These are phyloP conservation scores for Takifugu rubripes DNA, from an alignment of 2,797 vertebrate genomes.

Conservation along the genomic window DNA sequence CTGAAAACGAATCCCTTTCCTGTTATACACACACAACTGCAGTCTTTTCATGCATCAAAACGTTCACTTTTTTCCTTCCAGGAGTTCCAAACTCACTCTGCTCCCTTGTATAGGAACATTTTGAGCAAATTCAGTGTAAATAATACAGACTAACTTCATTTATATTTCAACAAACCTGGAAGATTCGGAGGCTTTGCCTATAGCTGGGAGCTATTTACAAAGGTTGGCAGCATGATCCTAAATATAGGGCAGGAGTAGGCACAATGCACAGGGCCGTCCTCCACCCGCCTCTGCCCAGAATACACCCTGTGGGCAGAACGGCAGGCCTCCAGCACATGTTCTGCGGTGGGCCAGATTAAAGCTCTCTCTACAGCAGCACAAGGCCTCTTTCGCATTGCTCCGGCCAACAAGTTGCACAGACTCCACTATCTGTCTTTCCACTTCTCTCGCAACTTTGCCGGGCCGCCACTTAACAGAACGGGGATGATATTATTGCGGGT, in stretches of 20 bases:
- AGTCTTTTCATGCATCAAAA: not conserved
- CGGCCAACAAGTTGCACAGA: conserved; percentile 73
- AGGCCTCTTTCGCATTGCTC: conserved; percentile 68
- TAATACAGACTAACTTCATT: conserved; percentile 20
- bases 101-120: not conserved
- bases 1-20: not conserved
- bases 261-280: conserved; percentile 71
- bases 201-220: conserved; percentile 70
- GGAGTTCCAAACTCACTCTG: not conserved
- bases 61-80: not conserved
- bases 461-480: conserved; percentile 7
- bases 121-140: not conserved
- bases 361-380: conserved; percentile 77
- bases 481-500: conserved; percentile 75
- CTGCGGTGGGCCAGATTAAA: conserved; percentile 81
- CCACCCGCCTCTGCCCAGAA: conserved; percentile 73
- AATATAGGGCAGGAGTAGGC: conserved; percentile 76
- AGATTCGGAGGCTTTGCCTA: conserved; percentile 48
- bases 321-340: conserved; percentile 76
- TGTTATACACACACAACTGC: not conserved
- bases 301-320: conserved; percentile 77
- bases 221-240: conserved; percentile 63
- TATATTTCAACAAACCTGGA: conserved; percentile 26
- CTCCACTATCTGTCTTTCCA: conserved; percentile 56
- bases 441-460: conserved; percentile 27